These are phyloP conservation scores for Ptychodera flava DNA, from an alignment of 35 echinoderm and acorn worm genomes.

Conservation along the genomic window DNA sequence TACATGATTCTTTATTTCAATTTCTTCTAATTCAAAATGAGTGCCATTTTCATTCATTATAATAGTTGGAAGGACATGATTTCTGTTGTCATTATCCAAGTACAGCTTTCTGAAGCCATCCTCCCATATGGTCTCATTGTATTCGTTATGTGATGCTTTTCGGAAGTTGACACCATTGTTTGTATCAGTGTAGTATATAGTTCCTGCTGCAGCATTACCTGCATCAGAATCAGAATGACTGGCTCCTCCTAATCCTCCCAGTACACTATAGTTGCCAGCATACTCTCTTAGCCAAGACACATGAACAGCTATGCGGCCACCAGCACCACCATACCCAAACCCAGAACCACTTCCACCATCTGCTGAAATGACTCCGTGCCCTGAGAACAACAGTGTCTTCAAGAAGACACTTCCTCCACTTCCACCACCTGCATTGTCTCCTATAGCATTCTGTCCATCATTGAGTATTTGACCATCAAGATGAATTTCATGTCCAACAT, in stretches of 20 bases:
- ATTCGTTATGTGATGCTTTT: constrained; percentile 25
- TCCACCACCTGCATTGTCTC: constrained; percentile 55
- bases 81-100: constrained; percentile 75
- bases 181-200: constrained; percentile 86
- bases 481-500: constrained; percentile 58
- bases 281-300: constrained; percentile 78
- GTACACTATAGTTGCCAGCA: constrained; percentile 35
- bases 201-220: constrained; percentile 64
- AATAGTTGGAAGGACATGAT: constrained; percentile 55
- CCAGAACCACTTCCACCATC: constrained; percentile 62
- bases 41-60: constrained; percentile 84
- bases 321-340: constrained; percentile 68
- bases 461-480: constrained; percentile 62
- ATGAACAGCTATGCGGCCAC: constrained; percentile 78
- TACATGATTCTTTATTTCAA: constrained; percentile 83
- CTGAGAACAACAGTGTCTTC: constrained; percentile 59
- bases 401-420: constrained; percentile 85
- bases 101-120: constrained; percentile 71
- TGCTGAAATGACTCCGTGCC: constrained; percentile 63
- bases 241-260: constrained; percentile 44
- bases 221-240: background rate
- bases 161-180: constrained; percentile 65
- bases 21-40: constrained; percentile 58
- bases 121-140: constrained; percentile 49
- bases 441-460: constrained; percentile 48